Base-by-base conservation (phyloP, 2,797 vertebrate species). In the Poliocrania exsul region DNA sequence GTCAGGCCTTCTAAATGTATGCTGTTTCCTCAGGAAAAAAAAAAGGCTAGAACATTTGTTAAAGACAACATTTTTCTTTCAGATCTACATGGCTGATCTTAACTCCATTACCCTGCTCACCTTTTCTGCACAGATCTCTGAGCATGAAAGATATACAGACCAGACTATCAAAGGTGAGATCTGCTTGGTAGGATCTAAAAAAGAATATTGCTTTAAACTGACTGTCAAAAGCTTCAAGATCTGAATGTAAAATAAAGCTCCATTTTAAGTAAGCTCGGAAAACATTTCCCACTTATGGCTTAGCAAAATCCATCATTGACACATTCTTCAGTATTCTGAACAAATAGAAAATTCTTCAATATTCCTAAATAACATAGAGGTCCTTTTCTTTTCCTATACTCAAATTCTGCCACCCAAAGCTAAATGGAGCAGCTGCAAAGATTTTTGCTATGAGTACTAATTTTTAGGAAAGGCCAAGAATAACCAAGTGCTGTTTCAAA, bases 101-200 rank as follows among this genome's bases (percentile, higher is more conserved):
- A 88, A 94, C 64, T 91, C 74, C 92, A 89, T 87, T 90, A 94
- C 74, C 81, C 85, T 93, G 33, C 49, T 88, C 61, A 89, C 79
- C 73, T 78, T 61, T 49, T 6, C 24, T 75, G 73, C 81, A 91
- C 56, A 86, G 49, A 82, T 86, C 44, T 92, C 78, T 85, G 61
- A 77, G 54, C 88, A 85, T 78, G 74, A 92, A 85, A 80, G 92
- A 94, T 82, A 85, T 31, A 82, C 26, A 47, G 73, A 80, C 13
- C 11, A 93, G 38, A 74, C 35, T 92, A 85, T 81, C 90, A 92
- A 90, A 93, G 86, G 66, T 74, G 66, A 88, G 88, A 90, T 92
- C 86, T 88, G 26, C 57, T 82, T 67, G 44, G 69, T 58, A 83
- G 51, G 54, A 77, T 86, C 84, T 88, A 64, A 73, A 91, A 88